Conservation (phyloP, 2,888 invertebrate species). For the Toxonevra muliebris region DNA sequence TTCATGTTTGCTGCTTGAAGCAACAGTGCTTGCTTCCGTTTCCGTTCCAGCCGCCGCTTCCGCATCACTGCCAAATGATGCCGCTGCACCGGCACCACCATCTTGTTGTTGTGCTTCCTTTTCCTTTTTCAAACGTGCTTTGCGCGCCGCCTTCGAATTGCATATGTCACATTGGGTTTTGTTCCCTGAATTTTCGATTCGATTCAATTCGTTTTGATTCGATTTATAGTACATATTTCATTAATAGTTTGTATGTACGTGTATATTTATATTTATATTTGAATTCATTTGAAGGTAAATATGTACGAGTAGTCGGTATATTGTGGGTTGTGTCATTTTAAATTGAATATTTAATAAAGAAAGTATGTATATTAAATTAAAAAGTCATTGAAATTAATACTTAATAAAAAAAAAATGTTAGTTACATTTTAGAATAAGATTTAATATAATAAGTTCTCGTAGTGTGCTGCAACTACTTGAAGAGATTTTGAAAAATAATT, state of each 20-base stretch:
- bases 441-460: constrained; percentile 4
- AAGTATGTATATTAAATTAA: not conserved
- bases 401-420: constrained; percentile 13
- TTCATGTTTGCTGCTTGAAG: constrained; percentile 48
- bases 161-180: constrained; percentile 89
- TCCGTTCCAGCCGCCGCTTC: constrained; percentile 62
- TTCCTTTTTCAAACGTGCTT: constrained; percentile 73
- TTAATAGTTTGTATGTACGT: constrained; percentile 11
- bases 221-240: not conserved
- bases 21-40: constrained; percentile 52
- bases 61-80: constrained; percentile 51
- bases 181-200: constrained; percentile 74
- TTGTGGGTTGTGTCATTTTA: not conserved
- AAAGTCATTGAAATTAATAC: not conserved
- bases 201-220: not conserved
- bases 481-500: constrained; percentile 22
- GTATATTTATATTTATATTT: constrained; percentile 26
- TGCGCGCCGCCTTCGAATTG: constrained; percentile 79
- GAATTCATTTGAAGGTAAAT: not conserved
- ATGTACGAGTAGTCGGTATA: too few species aligned
- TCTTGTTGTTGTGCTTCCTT: constrained; percentile 66
- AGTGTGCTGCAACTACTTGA: constrained; percentile 49
- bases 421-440: constrained; percentile 2
- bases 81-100: constrained; percentile 57
- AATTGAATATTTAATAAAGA: constrained; percentile 1